Base-by-base conservation (phyloP, 2,888 invertebrate species). In the Tiliacea aurago region DNA sequence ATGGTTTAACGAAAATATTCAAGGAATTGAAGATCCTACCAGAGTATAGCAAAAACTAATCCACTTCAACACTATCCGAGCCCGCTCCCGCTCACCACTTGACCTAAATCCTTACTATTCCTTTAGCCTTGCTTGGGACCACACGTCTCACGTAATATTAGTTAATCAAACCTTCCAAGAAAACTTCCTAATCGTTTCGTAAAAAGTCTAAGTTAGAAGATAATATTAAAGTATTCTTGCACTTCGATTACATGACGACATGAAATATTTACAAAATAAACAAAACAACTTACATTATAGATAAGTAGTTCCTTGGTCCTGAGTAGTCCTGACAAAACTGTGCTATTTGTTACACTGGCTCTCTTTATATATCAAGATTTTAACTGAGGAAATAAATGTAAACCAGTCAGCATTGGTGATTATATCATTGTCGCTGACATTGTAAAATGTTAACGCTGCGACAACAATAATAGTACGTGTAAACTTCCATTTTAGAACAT, bases 341-440 rank as follows among this genome's bases (percentile, higher is more conserved):
- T 82, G 83, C 71, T 81, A 83, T 76, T 81, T 75, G 79, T 65
- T 49, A 70, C 83, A 84, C 78, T 81, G 81, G 84, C 76, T 84
- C 89, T 88, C 89, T 91, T 92, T 94, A 91, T 95, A 94, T 95
- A 95, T 90, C 77, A 72, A 20, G 83, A 88, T 87, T 86, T 86
- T 84, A 87, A 83, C 81, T 82, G 82, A 91, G 92, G 92, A 92
- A 92, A 91, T 82, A 76, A 80, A 70, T 74, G 80, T 79, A 85
- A 87, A 69, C 73, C 56, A 72, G 64, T 77, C 78, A 80, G 73
- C 78, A 80, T 76, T 79, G 70, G 45, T 51, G 73, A 77, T 64
- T 64, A 80, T 80, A 84, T 79, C 84, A 86, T 86, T 87, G 67
- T 85, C 64, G 92, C 91, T 92, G 93, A 93, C 91, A 84, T 74